Base-by-base conservation (phyloP, 2,888 invertebrate genomes). In the Temnothorax unifasciatus region DNA sequence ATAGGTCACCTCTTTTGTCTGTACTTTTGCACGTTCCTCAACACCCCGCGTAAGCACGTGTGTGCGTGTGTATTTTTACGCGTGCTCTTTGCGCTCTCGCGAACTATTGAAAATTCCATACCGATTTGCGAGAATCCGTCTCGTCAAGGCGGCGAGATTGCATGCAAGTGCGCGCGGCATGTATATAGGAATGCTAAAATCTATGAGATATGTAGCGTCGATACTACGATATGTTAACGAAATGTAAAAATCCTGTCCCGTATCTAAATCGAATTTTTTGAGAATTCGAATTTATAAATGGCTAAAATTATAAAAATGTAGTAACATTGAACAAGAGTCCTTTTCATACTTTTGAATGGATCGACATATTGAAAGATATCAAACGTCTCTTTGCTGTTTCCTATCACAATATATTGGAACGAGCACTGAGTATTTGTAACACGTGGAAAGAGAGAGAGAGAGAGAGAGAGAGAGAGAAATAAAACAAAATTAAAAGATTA, bases 1-100 rank as follows among this genome's bases (percentile, higher is more conserved):
- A 79, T 79, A 81, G 74, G 74, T 59, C 74, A 59, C 18, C 59
- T 38, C 79, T 81, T 76, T 81, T 77, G 77, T 77, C 59, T 81
- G 74, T 73, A 81, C 18, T 47, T 47, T 59, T 81, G 59, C 74
- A 47, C 59, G 47, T 73, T 73, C 13, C 47, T 61, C 74, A 29
- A 47, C 74, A 38, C 59, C 44, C n/a, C 47, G 18, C 25, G 38
- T 34, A 44, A 3, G 29, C 29, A 41, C 13, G 21, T 52, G 21
- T 52, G 25, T 41, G 64, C n/a, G 29, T 25, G 44, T 52, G 18
- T 66, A 41, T 44, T 69, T 77, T 54, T 57, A 68, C 15, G n/a
- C 76, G 13, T 64, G 76, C 3, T 38, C 21, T 44, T 71, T 79
- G 21, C 38, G 9, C 29, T 21, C 13, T 21, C n/a, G 79, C 38